Conservation (phyloP, 2,888 invertebrate species). For the Drosophila nigritarsus region DNA sequence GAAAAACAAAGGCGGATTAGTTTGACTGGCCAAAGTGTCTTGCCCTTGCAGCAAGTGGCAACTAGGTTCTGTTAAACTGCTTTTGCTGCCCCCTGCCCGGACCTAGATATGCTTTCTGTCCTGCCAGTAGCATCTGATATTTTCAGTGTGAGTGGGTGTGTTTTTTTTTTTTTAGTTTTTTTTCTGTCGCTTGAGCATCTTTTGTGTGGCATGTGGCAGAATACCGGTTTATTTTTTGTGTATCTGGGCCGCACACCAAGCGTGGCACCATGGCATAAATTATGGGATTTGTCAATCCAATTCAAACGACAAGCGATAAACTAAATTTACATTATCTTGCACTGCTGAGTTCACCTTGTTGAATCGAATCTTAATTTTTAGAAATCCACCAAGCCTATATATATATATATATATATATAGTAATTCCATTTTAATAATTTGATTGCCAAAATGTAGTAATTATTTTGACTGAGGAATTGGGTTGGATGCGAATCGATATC, state of each 20-base stretch:
- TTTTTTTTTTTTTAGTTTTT: neutral
- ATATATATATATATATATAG: neutral
- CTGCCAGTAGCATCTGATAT: conserved; percentile 17
- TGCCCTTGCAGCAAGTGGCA: conserved; percentile 3
- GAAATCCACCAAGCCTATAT: neutral
- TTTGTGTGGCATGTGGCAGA: conserved; percentile 30
- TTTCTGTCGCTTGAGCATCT: conserved; percentile 1
- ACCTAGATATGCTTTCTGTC: neutral
- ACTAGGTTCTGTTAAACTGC: conserved; percentile 7
- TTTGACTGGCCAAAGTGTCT: conserved; percentile 3
- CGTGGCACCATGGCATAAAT: conserved; percentile 42
- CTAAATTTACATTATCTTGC: neutral
- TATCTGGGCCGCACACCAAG: conserved; percentile 30
- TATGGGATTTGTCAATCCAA: conserved; percentile 19
- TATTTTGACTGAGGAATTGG: too few relatives aligned
- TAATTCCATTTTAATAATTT: neutral
- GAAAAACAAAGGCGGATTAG: conserved; percentile 18
- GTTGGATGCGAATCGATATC: neutral
- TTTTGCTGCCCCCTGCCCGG: neutral
- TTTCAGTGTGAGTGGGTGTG: conserved; percentile 1
- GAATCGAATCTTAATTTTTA: neutral
- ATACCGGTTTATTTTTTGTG: conserved; percentile 44
- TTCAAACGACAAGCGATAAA: conserved; percentile 6
- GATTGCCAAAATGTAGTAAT: neutral
- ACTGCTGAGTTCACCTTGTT: neutral